Evolutionary conservation across 2,888 invertebrate genomes (phyloP), one percentile per base, ranked within the genome.

Genomic region (Papilio gigon): DNA sequence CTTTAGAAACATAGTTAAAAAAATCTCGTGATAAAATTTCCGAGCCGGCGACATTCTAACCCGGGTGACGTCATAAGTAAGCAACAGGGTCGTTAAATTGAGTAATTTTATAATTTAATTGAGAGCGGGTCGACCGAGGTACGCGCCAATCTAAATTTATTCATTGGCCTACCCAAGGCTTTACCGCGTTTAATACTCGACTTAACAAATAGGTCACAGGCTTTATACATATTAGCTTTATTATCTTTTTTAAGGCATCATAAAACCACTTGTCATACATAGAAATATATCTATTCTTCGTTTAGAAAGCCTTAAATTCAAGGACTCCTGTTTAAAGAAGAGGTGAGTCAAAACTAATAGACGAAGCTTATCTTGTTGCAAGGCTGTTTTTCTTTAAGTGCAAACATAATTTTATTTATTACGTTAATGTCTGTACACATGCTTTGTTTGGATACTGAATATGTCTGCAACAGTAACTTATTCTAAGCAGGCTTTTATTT

Each of bases 141-240:
- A 35, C 50, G 33, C 53, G 64, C n/a, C 22, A 25, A 53, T 50
- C 50, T 64, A 64, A 64, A 64, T 64, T 37, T 64, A 64, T 64
- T 53, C 53, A 64, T 64, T 44, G 53, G 35, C 64, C 37, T 64
- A 64, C 53, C 50, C 50, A 64, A 37, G 53, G 37, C 53, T 33
- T 22, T 37, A 50, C 64, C 53, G 25, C 20, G 64, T 64, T 64
- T 64, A 53, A 64, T 53, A 64, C 37, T 22, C 40, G 53, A 53
- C 53, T 37, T 20, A 40, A 37, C 64, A 64, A 53, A 11, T 53
- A 53, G 64, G 64, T 64, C 64, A 53, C 27, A 64, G 53, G 64
- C 53, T 64, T 35, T 27, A 64, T 37, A 64, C 27, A 27, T 53
- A 47, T 50, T 50, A 63, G 30, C 35, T 63, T 59, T 22, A 64